Conservation (phyloP, 1,140 invertebrate genomes). For the Euschistus heros region DNA sequence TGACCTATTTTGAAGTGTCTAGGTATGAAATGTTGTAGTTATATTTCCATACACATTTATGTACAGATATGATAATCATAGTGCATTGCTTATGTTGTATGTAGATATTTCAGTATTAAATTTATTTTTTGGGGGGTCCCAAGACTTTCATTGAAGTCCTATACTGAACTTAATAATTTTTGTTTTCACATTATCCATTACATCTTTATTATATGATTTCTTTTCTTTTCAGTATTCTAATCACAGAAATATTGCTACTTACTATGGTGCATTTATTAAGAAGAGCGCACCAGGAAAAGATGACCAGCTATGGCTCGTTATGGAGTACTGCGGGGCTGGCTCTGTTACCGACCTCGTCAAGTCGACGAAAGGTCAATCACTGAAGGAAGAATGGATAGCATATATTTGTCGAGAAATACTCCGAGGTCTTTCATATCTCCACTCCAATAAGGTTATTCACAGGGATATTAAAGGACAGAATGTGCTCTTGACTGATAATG, state of each 20-base stretch:
- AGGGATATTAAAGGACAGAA: conserved; percentile 99
- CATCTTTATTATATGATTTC: conserved; percentile 1
- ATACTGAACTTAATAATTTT: background rate
- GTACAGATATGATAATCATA: too few relatives aligned
- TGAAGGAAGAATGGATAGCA: conserved; percentile 99
- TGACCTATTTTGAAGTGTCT: too few relatives aligned
- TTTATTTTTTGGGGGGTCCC: too few relatives aligned
- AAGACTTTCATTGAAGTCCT: too few relatives aligned
- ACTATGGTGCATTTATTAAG: conserved; percentile 99
- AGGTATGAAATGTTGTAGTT: too few relatives aligned
- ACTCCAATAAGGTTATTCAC: conserved; percentile 98
- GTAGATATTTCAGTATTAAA: too few relatives aligned
- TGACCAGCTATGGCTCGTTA: conserved; percentile 98
- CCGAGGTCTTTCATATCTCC: conserved; percentile 91
- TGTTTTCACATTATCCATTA: conserved; percentile 14
- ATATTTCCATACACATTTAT: too few relatives aligned
- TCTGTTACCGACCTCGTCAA: conserved; percentile 99
- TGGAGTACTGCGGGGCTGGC: conserved; percentile 99
- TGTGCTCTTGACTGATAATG: conserved; percentile 97
- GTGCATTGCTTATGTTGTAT: too few relatives aligned
- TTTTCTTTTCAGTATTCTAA: conserved; percentile 77
- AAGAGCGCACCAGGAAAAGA: conserved; percentile 97
- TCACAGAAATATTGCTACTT: conserved; percentile 98
- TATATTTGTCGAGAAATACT: conserved; percentile 97
- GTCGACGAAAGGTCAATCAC: conserved; percentile 92